Evolutionary conservation across 2,888 invertebrate species (phyloP), one percentile per base, ranked within the genome.

Genomic region (Melipona beecheii): DNA sequence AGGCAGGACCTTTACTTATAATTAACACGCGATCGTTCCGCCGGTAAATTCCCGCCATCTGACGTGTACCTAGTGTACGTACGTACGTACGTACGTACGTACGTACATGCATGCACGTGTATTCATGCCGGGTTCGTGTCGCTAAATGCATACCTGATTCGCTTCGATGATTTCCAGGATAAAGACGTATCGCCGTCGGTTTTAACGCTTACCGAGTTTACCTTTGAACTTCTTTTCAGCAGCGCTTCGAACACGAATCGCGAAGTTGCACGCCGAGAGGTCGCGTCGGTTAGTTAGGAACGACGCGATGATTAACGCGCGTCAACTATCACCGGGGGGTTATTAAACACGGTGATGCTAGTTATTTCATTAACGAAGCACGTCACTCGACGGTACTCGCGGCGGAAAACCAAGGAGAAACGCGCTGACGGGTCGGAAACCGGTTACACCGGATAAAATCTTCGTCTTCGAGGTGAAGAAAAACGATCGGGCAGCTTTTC

Each of bases 1-100:
- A 11, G 4, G 52, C 21, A 17, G 68, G 27, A 49, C 58, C 36
- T 24, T 50, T 15, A 27, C 19, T 31, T 54, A 69, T 83, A 81
- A 83, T 83, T 83, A 81, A 81, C 80, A 75, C 74, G 56, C 56
- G 62, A 74, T 2, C 69, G 49, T 72, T 50, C 24, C 71, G 11
- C 11, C 71, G 58, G 2, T 50, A 27, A 49, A n/a, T 27, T 21
- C 52, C 52, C 60, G 24, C 50, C 60, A 11, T 54, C 65, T 49
- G 17, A 24, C 27, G 27, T 27, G 19, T 9, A 21, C 6, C 1
- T 9, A 31, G 3, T 31, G 0, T 31, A 31, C 4, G 4, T 31
- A 31, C 31, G 31, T 31, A 31, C 4, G 31, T 31, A 31, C 31
- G 31, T 31, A 3, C 31, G n/a, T 15, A 21, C 6, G 6, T 9